Conservation (phyloP, 2,888 invertebrate genomes). For the Hemaris fuciformis region DNA sequence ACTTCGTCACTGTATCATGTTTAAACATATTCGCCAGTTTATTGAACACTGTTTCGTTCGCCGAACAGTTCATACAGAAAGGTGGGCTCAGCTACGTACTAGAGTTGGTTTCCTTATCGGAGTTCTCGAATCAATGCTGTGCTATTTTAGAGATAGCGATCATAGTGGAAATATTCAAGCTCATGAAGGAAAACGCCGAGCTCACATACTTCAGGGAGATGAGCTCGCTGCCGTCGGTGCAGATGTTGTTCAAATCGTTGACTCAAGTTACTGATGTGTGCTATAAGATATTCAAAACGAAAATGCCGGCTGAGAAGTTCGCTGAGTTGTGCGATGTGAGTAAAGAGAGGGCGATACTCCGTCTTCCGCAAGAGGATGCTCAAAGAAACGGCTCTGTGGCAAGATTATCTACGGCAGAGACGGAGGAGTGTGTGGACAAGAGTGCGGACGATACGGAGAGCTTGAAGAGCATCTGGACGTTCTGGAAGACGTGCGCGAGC, state of each 20-base stretch:
- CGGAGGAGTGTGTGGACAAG: slow-evolving; percentile 30
- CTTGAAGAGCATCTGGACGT: slow-evolving; percentile 67
- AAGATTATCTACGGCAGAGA: slow-evolving; percentile 52
- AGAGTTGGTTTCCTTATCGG: slow-evolving; percentile 74
- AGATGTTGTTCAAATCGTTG: slow-evolving; percentile 68
- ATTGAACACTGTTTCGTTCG: slow-evolving; percentile 78
- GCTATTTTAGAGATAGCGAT: slow-evolving; percentile 82
- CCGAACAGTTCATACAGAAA: slow-evolving; percentile 81
- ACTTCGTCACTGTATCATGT: slow-evolving; percentile 82
- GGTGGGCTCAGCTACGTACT: slow-evolving; percentile 81
- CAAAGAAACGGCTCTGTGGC: slow-evolving; percentile 28
- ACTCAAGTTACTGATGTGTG: slow-evolving; percentile 61
- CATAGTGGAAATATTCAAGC: slow-evolving; percentile 80
- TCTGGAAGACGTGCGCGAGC: slow-evolving; percentile 76
- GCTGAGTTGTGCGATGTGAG: slow-evolving; percentile 54
- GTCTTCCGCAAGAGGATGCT: slow-evolving; percentile 27
- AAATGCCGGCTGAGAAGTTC: slow-evolving; percentile 53
- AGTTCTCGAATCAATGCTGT: slow-evolving; percentile 82
- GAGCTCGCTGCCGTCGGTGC: slow-evolving; percentile 63
- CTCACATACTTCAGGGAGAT: slow-evolving; percentile 58
- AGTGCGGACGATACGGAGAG: slow-evolving; percentile 58
- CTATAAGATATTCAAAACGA: slow-evolving; percentile 57
- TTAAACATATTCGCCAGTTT: slow-evolving; percentile 82
- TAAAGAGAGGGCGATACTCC: slow-evolving; percentile 48
- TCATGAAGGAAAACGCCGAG: slow-evolving; percentile 58